Evolutionary conservation across 2,888 invertebrate genomes (phyloP).

Genomic region (Yponomeuta cagnagella): DNA sequence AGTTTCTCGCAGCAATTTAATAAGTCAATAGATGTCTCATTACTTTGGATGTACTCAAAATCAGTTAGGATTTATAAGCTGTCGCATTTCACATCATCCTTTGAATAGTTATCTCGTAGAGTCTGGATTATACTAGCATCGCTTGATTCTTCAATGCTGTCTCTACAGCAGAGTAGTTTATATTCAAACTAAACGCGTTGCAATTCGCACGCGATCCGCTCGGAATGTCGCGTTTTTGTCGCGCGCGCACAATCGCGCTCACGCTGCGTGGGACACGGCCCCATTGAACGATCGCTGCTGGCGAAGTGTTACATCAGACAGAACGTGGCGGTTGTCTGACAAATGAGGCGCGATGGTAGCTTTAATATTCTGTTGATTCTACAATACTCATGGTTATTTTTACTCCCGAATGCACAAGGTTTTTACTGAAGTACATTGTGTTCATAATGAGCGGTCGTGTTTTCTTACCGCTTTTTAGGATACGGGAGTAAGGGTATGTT

Average conservation of each 20-base stretch:
- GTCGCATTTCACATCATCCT: not conserved
- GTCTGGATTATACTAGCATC: not conserved
- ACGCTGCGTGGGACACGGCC: slow-evolving; percentile 17
- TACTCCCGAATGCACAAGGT: too few relatives aligned
- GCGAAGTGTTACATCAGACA: slow-evolving; percentile 1
- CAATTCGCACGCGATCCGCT: slow-evolving; percentile 43
- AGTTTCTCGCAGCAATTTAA: not conserved
- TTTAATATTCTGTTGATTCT: too few relatives aligned
- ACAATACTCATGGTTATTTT: too few relatives aligned
- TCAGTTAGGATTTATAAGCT: not conserved
- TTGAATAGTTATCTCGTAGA: not conserved
- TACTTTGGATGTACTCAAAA: not conserved
- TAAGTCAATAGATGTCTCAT: not conserved
- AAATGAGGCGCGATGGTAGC: not conserved
- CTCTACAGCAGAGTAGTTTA: slow-evolving; percentile 3
- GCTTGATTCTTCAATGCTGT: not conserved
- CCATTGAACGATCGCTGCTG: slow-evolving; percentile 16
- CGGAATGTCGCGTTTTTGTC: slow-evolving; percentile 57
- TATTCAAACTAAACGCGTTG: slow-evolving; percentile 12
- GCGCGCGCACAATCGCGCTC: slow-evolving; percentile 25
- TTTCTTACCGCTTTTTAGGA: too few relatives aligned
- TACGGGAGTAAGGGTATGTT: too few relatives aligned
- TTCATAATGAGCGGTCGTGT: too few relatives aligned
- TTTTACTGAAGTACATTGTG: too few relatives aligned
- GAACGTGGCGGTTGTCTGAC: not conserved